Conservation (phyloP, 2,113 vertebrate species). For the Prietella phreatophila region DNA sequence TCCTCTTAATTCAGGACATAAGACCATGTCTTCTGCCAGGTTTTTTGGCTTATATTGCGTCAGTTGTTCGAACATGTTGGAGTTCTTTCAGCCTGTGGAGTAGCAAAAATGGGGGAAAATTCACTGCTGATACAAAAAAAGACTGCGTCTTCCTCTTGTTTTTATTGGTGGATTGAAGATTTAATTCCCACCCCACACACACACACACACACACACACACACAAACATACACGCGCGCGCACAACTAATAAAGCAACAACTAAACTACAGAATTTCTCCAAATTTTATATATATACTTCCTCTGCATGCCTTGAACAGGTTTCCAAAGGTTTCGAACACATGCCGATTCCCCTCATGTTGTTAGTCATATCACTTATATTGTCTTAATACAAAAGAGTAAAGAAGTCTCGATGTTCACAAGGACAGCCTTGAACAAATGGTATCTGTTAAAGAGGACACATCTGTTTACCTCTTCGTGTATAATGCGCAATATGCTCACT, state of each 20-base stretch:
- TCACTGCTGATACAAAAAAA: neutral
- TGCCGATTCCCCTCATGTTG: too few species aligned
- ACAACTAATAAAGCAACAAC: neutral
- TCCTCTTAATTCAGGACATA: neutral
- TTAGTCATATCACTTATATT: neutral
- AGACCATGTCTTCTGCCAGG: neutral
- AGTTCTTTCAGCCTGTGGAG: neutral
- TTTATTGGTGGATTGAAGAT: neutral
- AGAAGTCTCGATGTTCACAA: neutral
- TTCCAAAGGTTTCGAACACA: neutral
- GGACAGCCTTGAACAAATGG: neutral
- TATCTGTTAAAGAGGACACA: too few species aligned
- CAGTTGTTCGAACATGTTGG: neutral
- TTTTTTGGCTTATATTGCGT: neutral
- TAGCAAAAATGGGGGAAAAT: neutral
- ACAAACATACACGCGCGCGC: too few species aligned
- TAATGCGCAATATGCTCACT: neutral
- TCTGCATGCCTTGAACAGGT: neutral
- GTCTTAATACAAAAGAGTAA: neutral
- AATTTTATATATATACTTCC: neutral
- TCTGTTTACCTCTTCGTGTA: too few species aligned
- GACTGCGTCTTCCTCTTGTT: neutral
- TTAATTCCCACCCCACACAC: neutral
- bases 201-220: too few species aligned
- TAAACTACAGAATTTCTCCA: neutral